Evolutionary conservation across 1,140 invertebrate genomes (phyloP), one percentile per base, ranked within the genome.

Genomic region (Magallana ariakensis): DNA sequence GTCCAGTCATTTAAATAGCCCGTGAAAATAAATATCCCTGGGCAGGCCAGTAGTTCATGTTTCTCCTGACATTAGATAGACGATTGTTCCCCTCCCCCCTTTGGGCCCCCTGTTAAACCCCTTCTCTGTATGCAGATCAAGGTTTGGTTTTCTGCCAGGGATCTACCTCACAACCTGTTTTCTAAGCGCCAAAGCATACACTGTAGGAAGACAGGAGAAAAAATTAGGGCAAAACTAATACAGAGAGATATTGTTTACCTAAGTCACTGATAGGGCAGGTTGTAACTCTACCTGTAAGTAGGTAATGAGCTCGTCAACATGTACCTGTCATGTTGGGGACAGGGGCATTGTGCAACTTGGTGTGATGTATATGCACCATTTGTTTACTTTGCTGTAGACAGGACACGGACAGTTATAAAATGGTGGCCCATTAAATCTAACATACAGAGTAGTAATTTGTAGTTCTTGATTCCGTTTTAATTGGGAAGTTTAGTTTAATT

Each of bases 91-190:
- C 4, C 33, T 26, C 66, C 66, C 62, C 66, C 66, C 22, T 70
- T 22, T 26, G 66, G 66, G 9, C 22, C 66, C 66, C 66, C 11
- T 70, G 66, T 70, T 26, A 70, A 70, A 70, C 22, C 22, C 58
- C 58, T 26, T 70, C 66, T 70, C 22, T 26, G 66, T 26, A 70
- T 26, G 33, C 33, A 70, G 66, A 70, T 70, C 66, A 70, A 70
- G 66, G 11, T 19, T 70, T 70, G 66, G 66, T 33, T 19, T 19
- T 70, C 66, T 70, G 66, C 66, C 66, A 70, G 9, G 11, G 33
- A 26, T 70, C 33, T 26, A 70, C 66, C 66, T 70, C 22, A 70
- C 66, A 70, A 70, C 66, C 66, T 70, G 66, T 19, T 70, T 70
- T 26, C 22, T 26, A 70, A 70, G 66, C 66, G 19, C 66, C 22